phyloP scores from a whole-genome alignment of 2,888 invertebrate genomes.

The Pecten maximus region DNA sequence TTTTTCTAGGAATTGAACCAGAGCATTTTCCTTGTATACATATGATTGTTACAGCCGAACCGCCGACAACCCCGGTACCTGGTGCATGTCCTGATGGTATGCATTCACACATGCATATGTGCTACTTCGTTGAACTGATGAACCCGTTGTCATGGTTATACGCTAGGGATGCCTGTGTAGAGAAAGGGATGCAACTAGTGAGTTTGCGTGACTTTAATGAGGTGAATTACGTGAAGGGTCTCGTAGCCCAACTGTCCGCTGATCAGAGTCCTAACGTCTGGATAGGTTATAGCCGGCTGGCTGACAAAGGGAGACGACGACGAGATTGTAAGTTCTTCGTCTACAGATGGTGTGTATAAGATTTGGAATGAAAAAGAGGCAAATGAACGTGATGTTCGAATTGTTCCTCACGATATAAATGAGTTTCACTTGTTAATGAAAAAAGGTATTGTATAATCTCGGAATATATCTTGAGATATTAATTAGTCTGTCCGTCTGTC shows the following conservation, averaged over 20 bases:
- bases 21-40: too few species aligned
- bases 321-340: conserved; percentile 38
- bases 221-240: conserved; percentile 35
- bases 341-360: too few species aligned
- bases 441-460: too few species aligned
- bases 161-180: conserved; percentile 42
- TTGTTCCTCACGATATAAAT: too few species aligned
- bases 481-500: too few species aligned
- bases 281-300: conserved; percentile 38
- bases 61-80: background rate
- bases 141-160: conserved; percentile 37
- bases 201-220: conserved; percentile 38
- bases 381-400: too few species aligned
- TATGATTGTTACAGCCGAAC: conserved; percentile 37
- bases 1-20: too few species aligned
- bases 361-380: too few species aligned
- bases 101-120: conserved; percentile 33
- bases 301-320: background rate
- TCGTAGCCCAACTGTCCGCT: background rate
- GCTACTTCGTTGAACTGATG: conserved; percentile 41
- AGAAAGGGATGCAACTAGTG: conserved; percentile 21
- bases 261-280: background rate
- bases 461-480: too few species aligned
- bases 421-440: too few species aligned
- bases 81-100: conserved; percentile 31